A percentile compares a stretch with the other conserved stretches of the same genome.
These are phyloP conservation scores for Drosophila pandora DNA, from an alignment of 1,140 invertebrate genomes.

Conservation along the genomic window DNA sequence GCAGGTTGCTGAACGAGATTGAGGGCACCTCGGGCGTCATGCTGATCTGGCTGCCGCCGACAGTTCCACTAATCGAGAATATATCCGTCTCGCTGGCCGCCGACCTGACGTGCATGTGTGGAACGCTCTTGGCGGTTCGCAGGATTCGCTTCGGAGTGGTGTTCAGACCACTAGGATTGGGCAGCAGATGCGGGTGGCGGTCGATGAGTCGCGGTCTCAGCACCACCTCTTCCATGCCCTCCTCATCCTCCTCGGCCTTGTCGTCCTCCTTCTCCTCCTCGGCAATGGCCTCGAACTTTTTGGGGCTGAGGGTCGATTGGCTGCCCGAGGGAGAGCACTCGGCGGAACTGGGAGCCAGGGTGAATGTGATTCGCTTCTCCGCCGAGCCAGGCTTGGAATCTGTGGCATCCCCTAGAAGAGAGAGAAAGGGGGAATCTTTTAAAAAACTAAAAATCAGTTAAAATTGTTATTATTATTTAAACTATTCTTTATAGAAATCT, in stretches of 20 bases:
- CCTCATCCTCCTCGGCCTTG: constrained; percentile 54
- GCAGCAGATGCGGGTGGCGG: constrained; percentile 66
- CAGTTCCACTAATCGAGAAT: constrained; percentile 77
- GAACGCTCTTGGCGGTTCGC: constrained; percentile 77
- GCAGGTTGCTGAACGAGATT: constrained; percentile 78
- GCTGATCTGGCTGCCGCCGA: constrained; percentile 71
- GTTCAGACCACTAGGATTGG: constrained; percentile 14
- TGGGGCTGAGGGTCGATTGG: constrained; percentile 62
- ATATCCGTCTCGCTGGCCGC: constrained; percentile 81
- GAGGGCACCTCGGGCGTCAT: constrained; percentile 83
- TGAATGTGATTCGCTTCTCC: constrained; percentile 78
- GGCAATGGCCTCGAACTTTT: constrained; percentile 74
- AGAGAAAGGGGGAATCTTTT: background rate
- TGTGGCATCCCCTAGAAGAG: constrained; percentile 48
- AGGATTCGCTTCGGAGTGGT: constrained; percentile 65
- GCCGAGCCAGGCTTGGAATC: constrained; percentile 41
- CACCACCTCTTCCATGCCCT: constrained; percentile 72
- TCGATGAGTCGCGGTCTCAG: constrained; percentile 74
- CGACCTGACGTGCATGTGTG: constrained; percentile 71
- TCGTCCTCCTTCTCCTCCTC: constrained; percentile 74
- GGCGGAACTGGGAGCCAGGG: constrained; percentile 50
- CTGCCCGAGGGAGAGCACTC: constrained; percentile 75
- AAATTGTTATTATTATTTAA: too few relatives aligned
- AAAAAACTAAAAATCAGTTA: background rate
- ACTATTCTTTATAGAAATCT: too few relatives aligned